Evolutionary conservation across 2,113 vertebrate genomes (phyloP).

Genomic region (Columba livia): DNA sequence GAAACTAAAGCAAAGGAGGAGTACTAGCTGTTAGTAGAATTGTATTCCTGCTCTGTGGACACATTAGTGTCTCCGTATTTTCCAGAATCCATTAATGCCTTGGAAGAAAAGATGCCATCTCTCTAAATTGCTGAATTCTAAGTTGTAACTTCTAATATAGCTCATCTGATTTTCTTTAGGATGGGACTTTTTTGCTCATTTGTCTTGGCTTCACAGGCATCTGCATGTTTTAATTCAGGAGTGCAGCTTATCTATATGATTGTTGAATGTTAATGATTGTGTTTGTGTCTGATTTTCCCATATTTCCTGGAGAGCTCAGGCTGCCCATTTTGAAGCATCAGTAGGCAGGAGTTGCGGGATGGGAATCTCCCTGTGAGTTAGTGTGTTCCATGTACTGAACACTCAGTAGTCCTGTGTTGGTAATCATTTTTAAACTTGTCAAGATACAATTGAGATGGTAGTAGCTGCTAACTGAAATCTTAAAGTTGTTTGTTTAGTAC

Average conservation of each 20-base stretch:
- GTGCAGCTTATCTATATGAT: not conserved
- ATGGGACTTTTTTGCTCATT: not conserved
- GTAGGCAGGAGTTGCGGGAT: not conserved
- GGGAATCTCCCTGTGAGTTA: not conserved
- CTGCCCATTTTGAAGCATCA: not conserved
- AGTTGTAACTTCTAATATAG: not conserved
- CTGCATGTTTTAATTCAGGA: not conserved
- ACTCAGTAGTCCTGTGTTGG: not conserved
- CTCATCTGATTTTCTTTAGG: not conserved
- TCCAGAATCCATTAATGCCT: not conserved
- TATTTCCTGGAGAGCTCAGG: not conserved
- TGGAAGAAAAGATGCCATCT: not conserved
- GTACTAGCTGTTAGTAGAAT: not conserved
- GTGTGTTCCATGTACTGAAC: fast-evolving
- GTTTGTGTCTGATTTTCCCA: not conserved
- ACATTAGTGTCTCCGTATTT: fast-evolving
- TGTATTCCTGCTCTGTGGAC: not conserved
- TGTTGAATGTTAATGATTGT: not conserved
- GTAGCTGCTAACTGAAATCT: not conserved
- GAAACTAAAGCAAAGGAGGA: not conserved
- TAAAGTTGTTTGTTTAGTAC: not conserved
- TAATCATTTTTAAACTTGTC: not conserved
- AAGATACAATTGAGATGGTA: fast-evolving
- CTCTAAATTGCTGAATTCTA: not conserved
- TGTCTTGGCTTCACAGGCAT: not conserved